Conservation (phyloP, 2,797 vertebrate species). For the Heterohyrax brucei region DNA sequence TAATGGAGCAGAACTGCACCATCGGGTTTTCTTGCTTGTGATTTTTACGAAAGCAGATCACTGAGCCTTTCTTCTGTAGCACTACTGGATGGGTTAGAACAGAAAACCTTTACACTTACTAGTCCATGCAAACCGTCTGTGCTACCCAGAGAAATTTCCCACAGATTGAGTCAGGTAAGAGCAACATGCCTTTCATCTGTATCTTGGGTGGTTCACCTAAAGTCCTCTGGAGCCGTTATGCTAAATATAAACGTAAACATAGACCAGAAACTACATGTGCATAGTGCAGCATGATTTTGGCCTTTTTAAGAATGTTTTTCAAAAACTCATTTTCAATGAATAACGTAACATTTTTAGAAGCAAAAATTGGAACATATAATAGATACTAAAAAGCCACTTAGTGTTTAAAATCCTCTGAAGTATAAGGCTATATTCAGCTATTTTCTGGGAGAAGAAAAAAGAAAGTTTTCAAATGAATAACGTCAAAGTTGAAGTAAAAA, state of each 20-base stretch:
- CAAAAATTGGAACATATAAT: conserved; percentile 23
- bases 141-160: background rate
- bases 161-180: background rate
- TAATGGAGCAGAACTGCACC: background rate
- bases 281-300: background rate
- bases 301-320: conserved; percentile 4
- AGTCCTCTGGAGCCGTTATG: background rate
- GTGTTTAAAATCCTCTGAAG: conserved; percentile 49
- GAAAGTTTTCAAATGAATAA: conserved; percentile 24
- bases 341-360: conserved; percentile 1
- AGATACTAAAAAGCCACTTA: background rate
- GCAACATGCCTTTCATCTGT: background rate
- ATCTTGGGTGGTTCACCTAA: background rate
- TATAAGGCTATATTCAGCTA: conserved; percentile 10
- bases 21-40: background rate
- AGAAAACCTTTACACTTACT: background rate
- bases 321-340: conserved; percentile 24
- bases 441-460: conserved; percentile 72
- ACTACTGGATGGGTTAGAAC: background rate
- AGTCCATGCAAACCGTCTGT: background rate
- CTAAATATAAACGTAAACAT: background rate
- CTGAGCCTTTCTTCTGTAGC: background rate
- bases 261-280: background rate
- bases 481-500: conserved; percentile 56
- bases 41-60: background rate